Conservation (phyloP, 1,140 invertebrate species). For the Eueides isabella region DNA sequence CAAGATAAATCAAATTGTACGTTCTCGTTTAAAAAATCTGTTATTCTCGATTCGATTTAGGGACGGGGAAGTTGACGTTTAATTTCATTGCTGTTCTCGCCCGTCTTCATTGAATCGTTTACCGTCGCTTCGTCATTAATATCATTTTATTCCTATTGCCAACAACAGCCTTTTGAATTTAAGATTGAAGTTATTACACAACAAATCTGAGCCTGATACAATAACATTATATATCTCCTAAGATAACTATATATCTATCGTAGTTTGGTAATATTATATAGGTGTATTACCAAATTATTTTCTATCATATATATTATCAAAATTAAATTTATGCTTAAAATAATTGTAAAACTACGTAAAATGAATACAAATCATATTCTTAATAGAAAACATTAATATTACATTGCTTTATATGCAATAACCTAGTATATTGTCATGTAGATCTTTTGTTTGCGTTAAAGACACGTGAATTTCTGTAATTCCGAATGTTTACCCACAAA, state of each 20-base stretch:
- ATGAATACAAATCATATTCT: background rate
- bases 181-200: background rate
- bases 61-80: constrained; percentile 54
- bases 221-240: too few relatives aligned
- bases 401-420: background rate
- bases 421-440: background rate
- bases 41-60: constrained; percentile 49
- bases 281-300: too few relatives aligned
- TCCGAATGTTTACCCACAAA: background rate
- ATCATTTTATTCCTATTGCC: constrained; percentile 43
- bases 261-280: too few relatives aligned
- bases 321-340: too few relatives aligned
- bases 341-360: too few relatives aligned
- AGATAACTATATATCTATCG: too few relatives aligned
- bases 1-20: constrained; percentile 28
- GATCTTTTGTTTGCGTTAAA: background rate
- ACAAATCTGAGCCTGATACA: background rate
- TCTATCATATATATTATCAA: too few relatives aligned
- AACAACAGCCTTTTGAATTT: constrained; percentile 37
- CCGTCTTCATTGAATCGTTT: constrained; percentile 67
- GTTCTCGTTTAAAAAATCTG: constrained; percentile 43
- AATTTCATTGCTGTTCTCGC: constrained; percentile 59
- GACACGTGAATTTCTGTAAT: background rate
- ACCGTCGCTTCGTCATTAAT: constrained; percentile 57
- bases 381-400: background rate